These are phyloP conservation scores for Camptogramma bilineatum DNA, from an alignment of 2,888 invertebrate species.

Conservation along the genomic window DNA sequence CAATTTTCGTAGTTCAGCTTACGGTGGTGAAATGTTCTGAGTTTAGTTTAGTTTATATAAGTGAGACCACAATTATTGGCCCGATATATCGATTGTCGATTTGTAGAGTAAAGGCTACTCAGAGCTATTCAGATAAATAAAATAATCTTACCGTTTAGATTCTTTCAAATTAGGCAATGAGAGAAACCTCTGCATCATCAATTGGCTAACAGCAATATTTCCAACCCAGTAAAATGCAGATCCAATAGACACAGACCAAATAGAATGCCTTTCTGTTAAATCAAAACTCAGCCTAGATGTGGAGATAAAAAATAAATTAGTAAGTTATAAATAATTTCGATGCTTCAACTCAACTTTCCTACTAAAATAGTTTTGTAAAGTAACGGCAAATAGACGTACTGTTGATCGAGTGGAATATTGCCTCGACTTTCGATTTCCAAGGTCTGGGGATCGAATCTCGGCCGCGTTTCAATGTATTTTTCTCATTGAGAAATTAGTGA, in stretches of 20 bases:
- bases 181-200: constrained; percentile 92
- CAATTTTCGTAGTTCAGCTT: too few relatives aligned
- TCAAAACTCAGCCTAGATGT: constrained; percentile 86
- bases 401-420: too few relatives aligned
- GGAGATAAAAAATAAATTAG: background rate
- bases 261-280: constrained; percentile 89
- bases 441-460: too few relatives aligned
- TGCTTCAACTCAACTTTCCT: background rate
- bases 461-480: too few relatives aligned
- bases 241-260: constrained; percentile 90
- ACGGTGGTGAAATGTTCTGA: too few relatives aligned
- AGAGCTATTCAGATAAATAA: background rate
- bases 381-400: too few relatives aligned
- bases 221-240: constrained; percentile 90
- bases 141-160: constrained; percentile 81
- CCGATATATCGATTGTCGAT: too few relatives aligned
- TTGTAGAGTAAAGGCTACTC: too few relatives aligned
- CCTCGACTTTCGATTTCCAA: too few relatives aligned
- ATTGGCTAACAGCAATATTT: constrained; percentile 90
- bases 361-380: background rate
- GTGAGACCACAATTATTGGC: too few relatives aligned
- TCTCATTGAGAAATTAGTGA: too few relatives aligned
- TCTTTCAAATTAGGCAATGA: constrained; percentile 87
- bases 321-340: background rate
- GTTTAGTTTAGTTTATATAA: too few relatives aligned